Evolutionary conservation across 2,113 vertebrate species (phyloP), one percentile per base, ranked within the genome.

Genomic region (Coptodon bakossiorum): DNA sequence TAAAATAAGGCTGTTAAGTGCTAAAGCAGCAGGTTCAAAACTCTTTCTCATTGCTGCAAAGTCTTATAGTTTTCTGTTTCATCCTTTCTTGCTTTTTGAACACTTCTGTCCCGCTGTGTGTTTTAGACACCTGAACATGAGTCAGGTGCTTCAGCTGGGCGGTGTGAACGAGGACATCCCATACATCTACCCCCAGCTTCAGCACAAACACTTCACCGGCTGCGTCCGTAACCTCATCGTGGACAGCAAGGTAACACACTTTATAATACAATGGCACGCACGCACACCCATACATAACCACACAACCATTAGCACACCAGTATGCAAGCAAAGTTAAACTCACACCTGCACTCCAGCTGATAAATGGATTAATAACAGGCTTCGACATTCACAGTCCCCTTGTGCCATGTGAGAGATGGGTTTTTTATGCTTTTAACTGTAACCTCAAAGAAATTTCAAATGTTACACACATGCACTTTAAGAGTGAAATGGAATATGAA

Each of bases 131-230:
- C 95, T 97, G 94, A 97, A 97, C 88, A 91, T 86, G 71, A 97
- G 97, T 87, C 97, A 97, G 52, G 97, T 98, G 78, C 95, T 98
- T 5, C 97, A 98, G 93, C 92, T 98, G 16, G 98, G 97, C 5
- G 98, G 98, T 53, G 97, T 98, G 4, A 98, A 98, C 43, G 97
- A 97, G 90, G 97, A 97, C 0, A 90, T 98, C 31, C 97, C 97
- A 1, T 97, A 97, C 90, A 94, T 96, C 86, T 97, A 98, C 88
- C 97, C 97, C 1, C 97, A 98, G 10, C 53, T 98, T 53, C 96
- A 96, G 38, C 96, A 98, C 92, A 97, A 97, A 88, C 97, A 98
- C 94, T 98, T 98, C 84, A 97, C 96, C 3, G 98, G 98, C 81
- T 98, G 98, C 89, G 94, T 98, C 59, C 97, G 97, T 80, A 98